Base-by-base conservation (phyloP, 2,888 invertebrate species). In the Mallateleia sp. region DNA sequence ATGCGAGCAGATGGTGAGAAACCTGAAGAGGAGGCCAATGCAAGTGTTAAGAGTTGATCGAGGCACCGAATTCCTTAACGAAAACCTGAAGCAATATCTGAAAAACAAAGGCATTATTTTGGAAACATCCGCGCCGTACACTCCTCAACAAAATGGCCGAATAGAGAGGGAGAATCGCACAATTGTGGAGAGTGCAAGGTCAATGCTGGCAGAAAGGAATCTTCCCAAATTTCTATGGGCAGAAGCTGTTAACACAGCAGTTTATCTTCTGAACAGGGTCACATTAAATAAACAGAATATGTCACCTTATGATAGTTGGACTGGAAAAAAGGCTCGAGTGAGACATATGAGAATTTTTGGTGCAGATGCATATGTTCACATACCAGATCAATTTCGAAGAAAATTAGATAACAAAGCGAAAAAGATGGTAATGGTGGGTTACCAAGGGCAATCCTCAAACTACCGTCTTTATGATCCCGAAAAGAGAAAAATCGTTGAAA, bases 271-370 rank as follows among this genome's bases (percentile, higher is more conserved):
- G 1, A 82, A 86, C 56, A 14, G 72, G 28, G 38, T 47, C 11
- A 64, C 72, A 1, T 34, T 74, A 1, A 56, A 25, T 7, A 14
- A 56, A 56, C 2, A 15, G 3, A 25, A n/a, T 9, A 11, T n/a
- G n/a, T 88, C 91, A 4, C 71, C 89, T 15, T 90, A 66, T 50
- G 90, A 91, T 71, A 32, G 45, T 6, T 91, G 88, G 89, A 81
- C 42, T 0, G 71, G 81, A 2, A 90, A 74, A 24, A 88, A 86
- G 32, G 89, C 91, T 6, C 15, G 69, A 11, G n/a, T 89, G 0
- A n/a, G 14, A 3, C 88, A 88, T 24, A 18, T 90, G 9, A 38
- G 74, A n/a, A 28, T 83, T 3, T 90, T 88, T 47, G 88, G 89
- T n/a, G 60, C 85, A 15, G 56, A n/a, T n/a, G 87, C 86, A 1